A percentile compares a stretch with the other conserved stretches of the same genome.
Conservation (phyloP, 2,113 vertebrate species). For the Poeciliopsis retropinna region DNA sequence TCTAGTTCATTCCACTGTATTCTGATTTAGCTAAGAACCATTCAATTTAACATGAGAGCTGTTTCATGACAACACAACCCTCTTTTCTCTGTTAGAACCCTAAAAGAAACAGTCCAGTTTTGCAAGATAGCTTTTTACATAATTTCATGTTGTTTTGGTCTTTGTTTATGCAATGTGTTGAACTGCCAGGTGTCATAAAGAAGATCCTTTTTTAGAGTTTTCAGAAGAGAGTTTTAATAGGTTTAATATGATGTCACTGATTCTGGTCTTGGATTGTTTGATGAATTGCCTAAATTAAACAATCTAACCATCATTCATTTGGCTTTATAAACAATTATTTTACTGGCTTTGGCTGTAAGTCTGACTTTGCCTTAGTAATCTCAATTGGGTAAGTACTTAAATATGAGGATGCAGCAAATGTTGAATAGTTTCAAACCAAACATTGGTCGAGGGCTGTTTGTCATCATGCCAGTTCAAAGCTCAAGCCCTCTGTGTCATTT, state of each 20-base stretch:
- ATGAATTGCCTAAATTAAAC: constrained; percentile 12
- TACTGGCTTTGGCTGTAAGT: neutral
- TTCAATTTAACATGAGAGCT: too few species aligned
- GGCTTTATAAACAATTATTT: constrained; percentile 14
- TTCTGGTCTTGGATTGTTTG: neutral
- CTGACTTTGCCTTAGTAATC: constrained; percentile 22
- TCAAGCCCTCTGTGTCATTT: constrained; percentile 34
- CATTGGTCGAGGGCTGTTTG: constrained; percentile 34
- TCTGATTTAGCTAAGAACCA: too few species aligned
- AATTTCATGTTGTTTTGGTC: neutral
- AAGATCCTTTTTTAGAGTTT: neutral
- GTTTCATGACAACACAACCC: neutral
- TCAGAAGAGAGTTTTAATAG: neutral
- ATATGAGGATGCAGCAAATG: constrained; percentile 38
- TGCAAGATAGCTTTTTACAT: neutral
- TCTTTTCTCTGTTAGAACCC: neutral
- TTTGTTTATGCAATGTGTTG: neutral
- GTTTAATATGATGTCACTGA: neutral
- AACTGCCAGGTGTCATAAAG: neutral
- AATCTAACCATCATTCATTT: constrained; percentile 25
- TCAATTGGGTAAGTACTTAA: constrained; percentile 21
- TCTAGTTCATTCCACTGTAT: too few species aligned
- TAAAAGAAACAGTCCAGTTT: neutral
- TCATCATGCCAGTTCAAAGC: constrained; percentile 52
- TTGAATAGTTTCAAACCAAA: constrained; percentile 48